Evolutionary conservation across 2,888 invertebrate genomes (phyloP).

Genomic region (Willowsia nigromaculata): DNA sequence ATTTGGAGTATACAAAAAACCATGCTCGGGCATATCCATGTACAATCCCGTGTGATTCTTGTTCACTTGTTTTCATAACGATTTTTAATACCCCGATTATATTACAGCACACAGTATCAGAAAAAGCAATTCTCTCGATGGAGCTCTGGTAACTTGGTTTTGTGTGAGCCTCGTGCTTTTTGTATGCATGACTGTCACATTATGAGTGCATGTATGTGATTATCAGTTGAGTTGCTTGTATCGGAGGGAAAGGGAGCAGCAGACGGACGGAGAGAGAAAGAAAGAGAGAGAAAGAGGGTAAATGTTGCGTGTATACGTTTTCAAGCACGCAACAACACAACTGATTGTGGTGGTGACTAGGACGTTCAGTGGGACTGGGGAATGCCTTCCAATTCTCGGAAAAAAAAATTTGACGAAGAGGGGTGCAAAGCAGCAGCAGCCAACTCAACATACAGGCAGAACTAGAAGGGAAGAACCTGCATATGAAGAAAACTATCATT

Average conservation of each 20-base stretch:
- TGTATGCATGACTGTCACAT: conserved; percentile 68
- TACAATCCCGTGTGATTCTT: conserved; percentile 15
- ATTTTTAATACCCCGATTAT: conserved; percentile 69
- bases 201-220: conserved; percentile 51
- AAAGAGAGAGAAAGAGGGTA: conserved; percentile 6
- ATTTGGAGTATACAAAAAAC: background rate
- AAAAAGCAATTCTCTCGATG: conserved; percentile 18
- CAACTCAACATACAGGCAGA: too few species aligned
- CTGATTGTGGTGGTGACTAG: conserved; percentile 54
- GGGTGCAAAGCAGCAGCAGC: conserved; percentile 58
- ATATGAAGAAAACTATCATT: conserved; percentile 55
- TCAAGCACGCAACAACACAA: conserved; percentile 54
- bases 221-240: conserved; percentile 48
- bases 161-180: conserved; percentile 29
- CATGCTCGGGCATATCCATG: background rate
- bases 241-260: conserved; percentile 21
- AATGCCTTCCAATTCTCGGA: conserved; percentile 30
- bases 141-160: conserved; percentile 1
- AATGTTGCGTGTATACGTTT: conserved; percentile 63
- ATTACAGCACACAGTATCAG: conserved; percentile 14
- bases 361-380: conserved; percentile 13
- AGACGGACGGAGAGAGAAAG: conserved; percentile 21
- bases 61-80: conserved; percentile 52
- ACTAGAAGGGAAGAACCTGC: conserved; percentile 28
- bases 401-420: conserved; percentile 47